These are phyloP conservation scores for Apteryx mantelli DNA, from an alignment of 2,113 vertebrate genomes.

Conservation along the genomic window DNA sequence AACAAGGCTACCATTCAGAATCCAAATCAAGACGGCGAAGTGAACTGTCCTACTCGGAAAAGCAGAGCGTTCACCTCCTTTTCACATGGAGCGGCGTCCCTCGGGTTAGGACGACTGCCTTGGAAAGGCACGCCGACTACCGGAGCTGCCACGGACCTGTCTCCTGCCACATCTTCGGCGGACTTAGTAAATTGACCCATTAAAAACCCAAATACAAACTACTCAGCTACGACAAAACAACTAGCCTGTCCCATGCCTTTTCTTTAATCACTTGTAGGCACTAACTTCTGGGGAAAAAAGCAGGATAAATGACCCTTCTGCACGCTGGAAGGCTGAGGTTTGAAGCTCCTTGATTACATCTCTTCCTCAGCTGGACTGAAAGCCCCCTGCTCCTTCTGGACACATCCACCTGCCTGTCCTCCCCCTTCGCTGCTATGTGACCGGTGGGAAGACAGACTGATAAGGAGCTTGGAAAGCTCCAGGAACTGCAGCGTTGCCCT, in stretches of 20 bases:
- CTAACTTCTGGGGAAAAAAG: background rate
- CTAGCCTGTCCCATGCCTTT: too few relatives aligned
- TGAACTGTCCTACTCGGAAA: background rate
- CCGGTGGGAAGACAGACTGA: too few relatives aligned
- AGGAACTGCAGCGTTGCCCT: background rate
- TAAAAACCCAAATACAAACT: accelerated
- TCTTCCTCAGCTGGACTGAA: background rate
- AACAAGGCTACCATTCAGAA: accelerated
- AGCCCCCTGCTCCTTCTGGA: background rate
- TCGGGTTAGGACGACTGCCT: too few relatives aligned
- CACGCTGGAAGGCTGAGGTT: too few relatives aligned
- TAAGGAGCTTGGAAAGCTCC: background rate
- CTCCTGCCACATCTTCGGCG: background rate
- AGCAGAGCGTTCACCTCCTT: too few relatives aligned
- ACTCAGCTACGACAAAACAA: background rate
- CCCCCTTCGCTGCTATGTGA: too few relatives aligned
- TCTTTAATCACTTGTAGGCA: accelerated
- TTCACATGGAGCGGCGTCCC: too few relatives aligned
- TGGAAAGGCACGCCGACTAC: too few relatives aligned
- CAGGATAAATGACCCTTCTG: background rate
- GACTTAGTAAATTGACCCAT: accelerated
- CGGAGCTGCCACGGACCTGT: background rate
- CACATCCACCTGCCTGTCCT: background rate
- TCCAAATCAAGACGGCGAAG: background rate
- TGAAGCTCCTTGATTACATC: background rate